Base-by-base conservation (phyloP, 2,888 invertebrate species). In the Dorcus hopei region DNA sequence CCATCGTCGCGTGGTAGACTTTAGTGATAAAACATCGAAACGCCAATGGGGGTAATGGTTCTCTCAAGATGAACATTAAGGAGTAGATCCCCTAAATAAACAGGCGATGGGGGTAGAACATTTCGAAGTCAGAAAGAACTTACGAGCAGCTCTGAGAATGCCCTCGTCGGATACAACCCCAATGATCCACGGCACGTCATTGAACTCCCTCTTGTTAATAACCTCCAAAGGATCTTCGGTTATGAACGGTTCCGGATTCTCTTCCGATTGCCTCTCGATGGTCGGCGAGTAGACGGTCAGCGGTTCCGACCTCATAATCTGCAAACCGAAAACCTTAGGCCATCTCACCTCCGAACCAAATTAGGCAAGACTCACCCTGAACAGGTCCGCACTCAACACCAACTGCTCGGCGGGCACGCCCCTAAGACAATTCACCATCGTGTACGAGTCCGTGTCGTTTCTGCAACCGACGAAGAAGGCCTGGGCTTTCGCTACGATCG, bases 251-350 rank as follows among this genome's bases (percentile, higher is more conserved):
- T 78, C 74, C 0, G 73, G 65, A 23, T 76, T 78, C n/a, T 58
- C 57, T 7, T 59, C 59, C 3, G 73, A 70, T 53, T 68, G 62
- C 38, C 53, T 69, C 67, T 84, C 84, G 5, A 80, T 70, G 1
- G 80, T 81, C 0, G 81, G 77, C 0, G 78, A 75, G 66, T 76
- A 83, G 49, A 79, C 74, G 1, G 77, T 77, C 54, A 83, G 61
- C 4, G 83, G 83, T 68, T 83, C 82, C 2, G 80, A 74, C 47
- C 77, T 72, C 79, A 83, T 83, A 62, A 72, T 68, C 77, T 81
- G 61, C 38, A 73, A 69, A 57, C 47, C 52, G 52, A 14, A 52
- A 26, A 40, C 51, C 19, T 39, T 6, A 38, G 0, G 7, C 7
- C 26, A 33, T 33, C 26, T 33, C 26, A 33, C 4, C 7, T 33